Evolutionary conservation across 2,888 invertebrate species (phyloP).

Genomic region (Drosophila tripunctata): DNA sequence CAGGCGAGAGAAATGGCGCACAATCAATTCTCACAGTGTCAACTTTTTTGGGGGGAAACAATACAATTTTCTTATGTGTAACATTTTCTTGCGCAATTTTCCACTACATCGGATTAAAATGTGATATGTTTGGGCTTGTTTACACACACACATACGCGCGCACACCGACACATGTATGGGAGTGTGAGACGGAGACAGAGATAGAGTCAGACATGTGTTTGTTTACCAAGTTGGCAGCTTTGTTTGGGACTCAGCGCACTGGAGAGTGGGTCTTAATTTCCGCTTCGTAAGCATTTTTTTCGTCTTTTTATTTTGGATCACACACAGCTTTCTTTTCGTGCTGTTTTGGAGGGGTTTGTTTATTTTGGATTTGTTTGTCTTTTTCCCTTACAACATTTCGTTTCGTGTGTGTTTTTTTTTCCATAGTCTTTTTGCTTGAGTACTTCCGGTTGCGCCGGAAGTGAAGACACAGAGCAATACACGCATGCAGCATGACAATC

Average conservation of each 20-base stretch:
- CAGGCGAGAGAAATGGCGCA: constrained; percentile 54
- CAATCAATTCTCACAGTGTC: constrained; percentile 61
- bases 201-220: constrained; percentile 66
- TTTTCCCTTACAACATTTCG: constrained; percentile 49
- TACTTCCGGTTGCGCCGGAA: constrained; percentile 75
- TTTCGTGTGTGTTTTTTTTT: constrained; percentile 26
- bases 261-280: constrained; percentile 79
- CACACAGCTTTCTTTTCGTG: constrained; percentile 28
- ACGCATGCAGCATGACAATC: constrained; percentile 43
- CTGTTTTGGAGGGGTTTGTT: constrained; percentile 49
- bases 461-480: constrained; percentile 47
- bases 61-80: constrained; percentile 58
- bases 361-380: constrained; percentile 79
- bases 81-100: constrained; percentile 68
- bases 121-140: constrained; percentile 80
- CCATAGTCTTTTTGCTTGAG: constrained; percentile 58
- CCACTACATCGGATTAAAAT: constrained; percentile 79
- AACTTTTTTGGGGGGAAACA: constrained; percentile 41
- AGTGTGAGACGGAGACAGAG: background rate
- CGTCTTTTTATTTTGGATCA: constrained; percentile 20
- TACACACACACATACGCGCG: constrained; percentile 47
- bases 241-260: constrained; percentile 54
- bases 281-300: constrained; percentile 76
- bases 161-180: background rate
- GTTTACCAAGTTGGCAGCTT: constrained; percentile 77